Evolutionary conservation across 2,113 vertebrate genomes (phyloP), one percentile per base, ranked within the genome.

Genomic region (Lophius piscatorius): DNA sequence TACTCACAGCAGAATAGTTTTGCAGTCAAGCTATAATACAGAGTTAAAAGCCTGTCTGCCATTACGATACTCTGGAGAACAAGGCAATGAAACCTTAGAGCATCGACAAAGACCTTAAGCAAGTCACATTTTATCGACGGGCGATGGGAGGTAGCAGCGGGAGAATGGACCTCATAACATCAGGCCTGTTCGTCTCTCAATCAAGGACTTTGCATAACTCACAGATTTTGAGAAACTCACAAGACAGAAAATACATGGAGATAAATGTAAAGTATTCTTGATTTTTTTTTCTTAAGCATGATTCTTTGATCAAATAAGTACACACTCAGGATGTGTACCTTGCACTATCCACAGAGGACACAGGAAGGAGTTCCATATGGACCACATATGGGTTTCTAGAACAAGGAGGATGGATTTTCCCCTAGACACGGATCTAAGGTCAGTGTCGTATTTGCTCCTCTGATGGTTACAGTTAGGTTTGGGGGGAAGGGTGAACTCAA

Each of bases 301-400:
- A 26, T 28, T 62, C 24, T 62, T 20, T 58, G 38, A 78, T 75
- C 21, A 73, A 75, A 76, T 48, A 61, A 21, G 29, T 57, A 59
- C 46, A 13, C 36, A 20, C 47, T 47, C 58, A 38, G 60, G 50
- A 70, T 76, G 70, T 74, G 56, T 69, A 78, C 58, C 50, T 70
- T 58, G n/a, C 66, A 56, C 49, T 65, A 82, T 78, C 59, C 67
- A 55, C 55, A 68, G 52, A 74, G 56, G 57, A 71, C 34, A 82
- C 72, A 81, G 78, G 81, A 84, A 89, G 67, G 29, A 34, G 22
- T 35, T 78, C 60, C 86, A 90, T 87, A 83, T 90, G 88, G 84
- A 71, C 60, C 59, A 81, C 88, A 90, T 85, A 81, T 88, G 88
- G 60, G 38, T 71, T 70, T 67, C 63, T 58, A 55, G 55, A 81